Evolutionary conservation across 2,888 invertebrate genomes (phyloP).

Genomic region (Aphodius sticticus): DNA sequence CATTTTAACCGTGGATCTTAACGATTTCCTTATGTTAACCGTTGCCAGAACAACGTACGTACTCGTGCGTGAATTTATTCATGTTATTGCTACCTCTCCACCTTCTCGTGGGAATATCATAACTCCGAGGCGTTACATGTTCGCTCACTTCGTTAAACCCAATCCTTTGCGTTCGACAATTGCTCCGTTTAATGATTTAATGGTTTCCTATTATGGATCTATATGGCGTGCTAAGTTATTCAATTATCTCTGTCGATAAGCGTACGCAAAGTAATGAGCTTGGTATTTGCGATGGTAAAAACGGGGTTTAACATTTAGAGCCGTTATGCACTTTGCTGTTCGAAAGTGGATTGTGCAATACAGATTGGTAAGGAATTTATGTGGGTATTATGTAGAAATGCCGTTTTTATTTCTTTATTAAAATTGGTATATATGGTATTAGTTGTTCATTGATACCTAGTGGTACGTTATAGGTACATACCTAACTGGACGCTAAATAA

Average conservation of each 20-base stretch:
- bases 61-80: conserved; percentile 4
- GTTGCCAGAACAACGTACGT: not conserved
- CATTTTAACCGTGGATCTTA: not conserved
- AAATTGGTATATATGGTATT: not conserved
- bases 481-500: no score
- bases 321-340: not conserved
- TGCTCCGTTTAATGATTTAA: not conserved
- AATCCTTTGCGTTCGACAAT: not conserved
- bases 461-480: no score
- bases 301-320: not conserved
- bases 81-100: not conserved
- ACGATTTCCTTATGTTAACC: not conserved
- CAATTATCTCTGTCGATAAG: not conserved
- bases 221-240: conserved; percentile 4
- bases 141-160: not conserved
- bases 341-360: not conserved
- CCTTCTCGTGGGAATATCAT: not conserved
- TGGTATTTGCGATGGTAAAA: not conserved
- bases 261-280: not conserved
- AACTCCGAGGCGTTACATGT: not conserved
- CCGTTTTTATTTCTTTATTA: not conserved
- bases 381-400: not conserved
- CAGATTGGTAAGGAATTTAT: not conserved
- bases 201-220: not conserved
- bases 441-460: not conserved